phyloP scores from a whole-genome alignment of 2,113 vertebrate species.

The Aramus guarauna region DNA sequence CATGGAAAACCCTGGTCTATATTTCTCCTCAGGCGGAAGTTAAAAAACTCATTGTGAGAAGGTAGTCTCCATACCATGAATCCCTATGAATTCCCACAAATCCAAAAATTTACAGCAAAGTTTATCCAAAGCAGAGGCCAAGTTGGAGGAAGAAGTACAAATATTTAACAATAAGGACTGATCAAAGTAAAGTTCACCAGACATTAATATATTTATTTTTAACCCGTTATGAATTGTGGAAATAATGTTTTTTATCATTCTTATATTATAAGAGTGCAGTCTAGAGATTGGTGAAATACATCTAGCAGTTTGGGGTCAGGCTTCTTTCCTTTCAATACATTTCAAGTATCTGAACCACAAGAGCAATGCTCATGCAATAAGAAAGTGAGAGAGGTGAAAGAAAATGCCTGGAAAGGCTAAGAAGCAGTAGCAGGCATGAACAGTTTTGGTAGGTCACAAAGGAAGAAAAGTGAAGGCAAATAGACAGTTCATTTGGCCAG shows the following conservation, averaged over 20 bases:
- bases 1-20: background rate
- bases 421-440: background rate
- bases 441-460: background rate
- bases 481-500: background rate
- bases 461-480: background rate
- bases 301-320: background rate
- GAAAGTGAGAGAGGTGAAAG: background rate
- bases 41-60: background rate
- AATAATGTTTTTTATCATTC: background rate
- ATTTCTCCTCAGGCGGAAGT: background rate
- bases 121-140: background rate
- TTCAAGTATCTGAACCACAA: background rate
- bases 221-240: background rate
- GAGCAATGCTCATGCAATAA: background rate
- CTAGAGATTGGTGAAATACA: background rate
- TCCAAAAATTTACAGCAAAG: background rate
- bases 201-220: background rate
- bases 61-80: background rate
- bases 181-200: background rate
- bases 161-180: background rate
- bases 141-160: background rate
- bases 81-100: background rate
- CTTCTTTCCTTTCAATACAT: background rate
- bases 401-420: background rate
- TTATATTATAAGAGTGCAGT: background rate